phyloP scores from a whole-genome alignment of 2,888 invertebrate species.

The Rotaria sp. region DNA sequence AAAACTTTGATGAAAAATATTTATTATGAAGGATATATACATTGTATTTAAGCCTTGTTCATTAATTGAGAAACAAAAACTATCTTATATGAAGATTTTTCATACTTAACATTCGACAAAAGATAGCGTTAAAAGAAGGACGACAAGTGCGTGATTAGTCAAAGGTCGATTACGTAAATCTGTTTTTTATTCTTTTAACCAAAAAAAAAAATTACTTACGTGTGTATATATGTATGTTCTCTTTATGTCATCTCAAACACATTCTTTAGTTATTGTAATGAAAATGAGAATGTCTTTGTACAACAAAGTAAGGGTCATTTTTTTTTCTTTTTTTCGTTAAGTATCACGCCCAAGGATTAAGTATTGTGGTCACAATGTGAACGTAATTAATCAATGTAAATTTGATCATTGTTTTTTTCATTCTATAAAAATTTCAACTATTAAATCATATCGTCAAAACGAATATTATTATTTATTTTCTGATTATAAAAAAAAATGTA shows the following conservation, averaged over 20 bases:
- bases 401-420: neutral
- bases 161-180: conserved; percentile 18
- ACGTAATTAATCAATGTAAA: conserved; percentile 5
- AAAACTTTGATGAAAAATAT: neutral
- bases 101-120: neutral
- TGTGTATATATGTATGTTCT: conserved; percentile 5
- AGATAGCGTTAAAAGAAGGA: conserved; percentile 7
- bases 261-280: conserved; percentile 1
- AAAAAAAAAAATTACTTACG: neutral
- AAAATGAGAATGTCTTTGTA: neutral
- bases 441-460: neutral
- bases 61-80: neutral
- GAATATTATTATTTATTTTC: no score
- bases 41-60: neutral
- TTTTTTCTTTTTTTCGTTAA: neutral
- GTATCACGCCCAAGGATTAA: conserved; percentile 24
- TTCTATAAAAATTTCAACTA: neutral
- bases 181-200: neutral
- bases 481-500: no score
- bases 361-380: neutral
- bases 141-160: conserved; percentile 15
- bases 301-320: neutral
- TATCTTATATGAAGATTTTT: neutral
- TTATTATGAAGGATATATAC: neutral
- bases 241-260: conserved; percentile 15